Percentiles rank a stretch among this genome's conserved stretches.
phyloP scores from a whole-genome alignment of 1,140 invertebrate genomes.

The Steinernema feltiae region DNA sequence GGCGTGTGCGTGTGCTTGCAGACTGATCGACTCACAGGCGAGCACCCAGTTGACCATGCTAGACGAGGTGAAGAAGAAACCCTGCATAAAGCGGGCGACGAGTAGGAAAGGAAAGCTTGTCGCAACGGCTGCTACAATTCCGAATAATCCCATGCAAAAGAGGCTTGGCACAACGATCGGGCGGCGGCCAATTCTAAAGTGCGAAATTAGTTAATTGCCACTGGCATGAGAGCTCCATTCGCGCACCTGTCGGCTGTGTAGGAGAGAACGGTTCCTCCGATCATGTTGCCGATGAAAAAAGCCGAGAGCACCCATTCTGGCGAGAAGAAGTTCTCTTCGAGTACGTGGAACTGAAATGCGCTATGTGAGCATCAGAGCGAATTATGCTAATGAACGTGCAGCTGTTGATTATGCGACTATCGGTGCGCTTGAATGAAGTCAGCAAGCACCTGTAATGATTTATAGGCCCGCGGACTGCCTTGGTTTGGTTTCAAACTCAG shows the following conservation, averaged over 20 bases:
- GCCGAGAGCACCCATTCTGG: conserved; percentile 16
- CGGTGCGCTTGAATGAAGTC: no score
- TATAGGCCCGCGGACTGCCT: no score
- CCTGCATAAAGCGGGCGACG: conserved; percentile 14
- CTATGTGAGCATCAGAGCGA: no score
- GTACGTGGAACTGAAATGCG: conserved; percentile 7
- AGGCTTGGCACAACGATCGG: conserved; percentile 18
- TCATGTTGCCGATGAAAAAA: conserved; percentile 18
- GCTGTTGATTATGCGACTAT: no score
- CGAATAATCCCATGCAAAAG: conserved; percentile 16
- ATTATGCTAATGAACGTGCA: no score
- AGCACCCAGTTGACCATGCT: conserved; percentile 15
- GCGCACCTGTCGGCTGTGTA: conserved; percentile 20
- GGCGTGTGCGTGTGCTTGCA: conserved; percentile 9
- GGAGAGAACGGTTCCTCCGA: conserved; percentile 2
- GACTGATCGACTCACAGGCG: conserved; percentile 19
- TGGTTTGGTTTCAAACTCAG: no score
- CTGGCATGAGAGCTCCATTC: not conserved
- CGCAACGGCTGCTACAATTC: conserved; percentile 2
- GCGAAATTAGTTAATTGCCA: not conserved
- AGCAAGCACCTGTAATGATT: no score
- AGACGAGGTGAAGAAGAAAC: conserved; percentile 22
- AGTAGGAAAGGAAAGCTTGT: conserved; percentile 8
- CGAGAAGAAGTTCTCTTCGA: not conserved
- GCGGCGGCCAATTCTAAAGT: conserved; percentile 16